Evolutionary conservation across 2,888 invertebrate genomes (phyloP).

Genomic region (Bombyx huttoni): DNA sequence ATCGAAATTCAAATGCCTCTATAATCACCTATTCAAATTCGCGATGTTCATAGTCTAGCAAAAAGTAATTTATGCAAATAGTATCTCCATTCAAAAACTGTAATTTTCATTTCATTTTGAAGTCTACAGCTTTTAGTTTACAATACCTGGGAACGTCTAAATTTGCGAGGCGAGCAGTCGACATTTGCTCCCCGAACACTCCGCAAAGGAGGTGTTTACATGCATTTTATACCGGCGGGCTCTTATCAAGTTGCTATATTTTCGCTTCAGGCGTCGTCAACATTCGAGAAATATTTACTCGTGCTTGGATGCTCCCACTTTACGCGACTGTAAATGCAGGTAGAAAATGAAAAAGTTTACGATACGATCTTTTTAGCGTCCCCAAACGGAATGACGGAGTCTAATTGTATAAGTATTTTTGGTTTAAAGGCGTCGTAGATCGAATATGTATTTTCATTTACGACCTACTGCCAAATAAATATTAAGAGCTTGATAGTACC

Average conservation of each 20-base stretch:
- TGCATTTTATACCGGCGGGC: conserved; percentile 51
- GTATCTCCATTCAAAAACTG: neutral
- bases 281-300: conserved; percentile 57
- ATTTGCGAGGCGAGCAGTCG: conserved; percentile 37
- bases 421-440: neutral
- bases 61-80: neutral
- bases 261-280: conserved; percentile 42
- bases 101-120: neutral
- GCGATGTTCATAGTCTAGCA: neutral
- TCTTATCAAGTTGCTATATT: conserved; percentile 35
- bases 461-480: too few relatives aligned
- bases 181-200: conserved; percentile 37
- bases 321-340: conserved; percentile 58
- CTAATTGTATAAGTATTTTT: conserved; percentile 28
- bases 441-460: too few relatives aligned
- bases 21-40: neutral
- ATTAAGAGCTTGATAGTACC: too few relatives aligned
- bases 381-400: conserved; percentile 38
- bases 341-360: conserved; percentile 71
- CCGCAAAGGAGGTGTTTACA: conserved; percentile 57
- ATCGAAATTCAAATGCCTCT: neutral
- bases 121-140: neutral
- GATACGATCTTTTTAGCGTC: conserved; percentile 58
- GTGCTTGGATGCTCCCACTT: conserved; percentile 38
- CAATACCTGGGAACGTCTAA: conserved; percentile 17